These are phyloP conservation scores for Hydrolagus affinis DNA, from an alignment of 2,113 vertebrate genomes.

Conservation along the genomic window DNA sequence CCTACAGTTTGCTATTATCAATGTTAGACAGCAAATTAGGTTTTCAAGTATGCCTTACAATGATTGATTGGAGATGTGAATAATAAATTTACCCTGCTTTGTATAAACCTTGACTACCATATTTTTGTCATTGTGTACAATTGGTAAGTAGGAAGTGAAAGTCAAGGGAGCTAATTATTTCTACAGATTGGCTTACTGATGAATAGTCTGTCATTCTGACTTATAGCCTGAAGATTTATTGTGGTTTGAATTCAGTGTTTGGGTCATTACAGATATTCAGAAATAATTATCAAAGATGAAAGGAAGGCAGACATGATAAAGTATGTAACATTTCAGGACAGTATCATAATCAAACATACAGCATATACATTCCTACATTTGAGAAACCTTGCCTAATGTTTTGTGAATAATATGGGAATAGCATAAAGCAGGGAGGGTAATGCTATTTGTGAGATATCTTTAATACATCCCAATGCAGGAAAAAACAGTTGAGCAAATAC, in stretches of 20 bases:
- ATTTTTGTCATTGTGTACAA: conserved; percentile 60
- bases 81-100: conserved; percentile 64
- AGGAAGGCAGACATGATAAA: conserved; percentile 26
- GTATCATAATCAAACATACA: conserved; percentile 34
- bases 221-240: conserved; percentile 41
- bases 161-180: conserved; percentile 49
- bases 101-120: conserved; percentile 49
- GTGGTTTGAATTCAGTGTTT: conserved; percentile 36
- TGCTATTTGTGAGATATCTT: conserved; percentile 17
- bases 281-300: conserved; percentile 31
- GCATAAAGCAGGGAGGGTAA: not conserved
- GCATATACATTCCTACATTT: conserved; percentile 18
- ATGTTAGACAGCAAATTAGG: conserved; percentile 60
- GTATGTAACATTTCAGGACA: conserved; percentile 29
- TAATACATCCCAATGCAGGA: conserved; percentile 8
- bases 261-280: conserved; percentile 36
- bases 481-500: not conserved
- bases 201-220: conserved; percentile 48
- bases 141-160: conserved; percentile 51
- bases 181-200: conserved; percentile 46
- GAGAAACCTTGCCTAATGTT: conserved; percentile 21
- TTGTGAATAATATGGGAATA: conserved; percentile 17
- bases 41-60: conserved; percentile 73
- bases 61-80: conserved; percentile 64
- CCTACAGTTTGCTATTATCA: conserved; percentile 58